Base-by-base conservation (phyloP, 1,140 invertebrate species). In the Caerostris extrusa region DNA sequence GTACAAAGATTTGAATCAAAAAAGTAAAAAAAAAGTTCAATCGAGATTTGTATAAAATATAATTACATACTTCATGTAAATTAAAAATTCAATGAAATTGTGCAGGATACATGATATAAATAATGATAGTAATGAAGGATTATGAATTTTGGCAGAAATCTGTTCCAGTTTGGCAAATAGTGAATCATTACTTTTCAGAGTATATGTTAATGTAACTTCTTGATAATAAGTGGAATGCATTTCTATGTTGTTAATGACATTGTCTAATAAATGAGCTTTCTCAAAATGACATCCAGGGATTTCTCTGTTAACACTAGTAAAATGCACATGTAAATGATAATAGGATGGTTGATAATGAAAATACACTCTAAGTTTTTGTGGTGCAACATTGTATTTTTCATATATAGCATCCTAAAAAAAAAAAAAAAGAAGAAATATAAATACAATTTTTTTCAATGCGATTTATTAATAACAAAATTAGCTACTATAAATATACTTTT, bases 301-400 rank as follows among this genome's bases (percentile, higher is more conserved):
- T 95, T 98, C 98, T 96, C 97, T 97, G 90, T 97, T 97, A 1
- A 99, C 95, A 94, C 97, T 97, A n/a, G 98, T 98, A 95, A 99
- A 98, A 96, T 99, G 99, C 4, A 99, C 97, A 95, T 99, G 99
- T 8, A 99, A 96, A 96, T 99, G 98, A 96, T 99, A 99, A 96
- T 98, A 99, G 0, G 98, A 98, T 6, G 99, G 99, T 95, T 99
- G 98, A 96, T 99, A 99, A 96, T 99, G 99, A 5, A 99, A 96
- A 96, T 98, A 99, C 7, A 96, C 95, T 83, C 98, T 97, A 34
- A 99, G 95, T 95, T 98, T 97, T 83, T 97, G 97, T 56, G 96
- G 95, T 50, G 97, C 96, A 7, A 99, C 93, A 6, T 97, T 97
- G 96, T 98, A 99, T 95, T 98, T 98, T 56, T 98, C 97, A 87